phyloP scores from a whole-genome alignment of 2,888 invertebrate genomes.

The Steinernema hermaphroditum region DNA sequence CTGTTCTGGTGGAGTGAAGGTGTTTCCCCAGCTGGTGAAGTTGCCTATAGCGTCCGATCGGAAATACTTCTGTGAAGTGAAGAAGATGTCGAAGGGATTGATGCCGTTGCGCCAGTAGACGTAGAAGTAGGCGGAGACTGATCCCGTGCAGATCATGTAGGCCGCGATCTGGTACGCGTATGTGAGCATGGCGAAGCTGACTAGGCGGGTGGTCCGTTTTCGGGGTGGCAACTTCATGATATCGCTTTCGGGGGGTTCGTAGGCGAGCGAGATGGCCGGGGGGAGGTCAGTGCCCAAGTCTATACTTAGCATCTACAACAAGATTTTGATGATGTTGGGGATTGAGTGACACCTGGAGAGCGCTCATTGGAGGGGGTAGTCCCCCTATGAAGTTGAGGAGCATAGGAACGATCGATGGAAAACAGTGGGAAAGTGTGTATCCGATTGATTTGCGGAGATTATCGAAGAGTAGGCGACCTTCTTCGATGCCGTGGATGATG shows the following conservation, averaged over 20 bases:
- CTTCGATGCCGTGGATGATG: slow-evolving; percentile 47
- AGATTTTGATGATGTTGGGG: background rate
- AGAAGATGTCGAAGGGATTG: slow-evolving; percentile 38
- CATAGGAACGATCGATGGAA: slow-evolving; percentile 33
- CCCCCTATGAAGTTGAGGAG: slow-evolving; percentile 47
- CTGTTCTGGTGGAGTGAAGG: slow-evolving; percentile 31
- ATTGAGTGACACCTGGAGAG: slow-evolving; percentile 42
- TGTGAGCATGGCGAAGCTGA: slow-evolving; percentile 41
- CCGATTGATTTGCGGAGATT: slow-evolving; percentile 50
- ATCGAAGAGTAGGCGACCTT: slow-evolving; percentile 48
- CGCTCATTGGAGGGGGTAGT: slow-evolving; percentile 43
- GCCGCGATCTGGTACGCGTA: slow-evolving; percentile 39
- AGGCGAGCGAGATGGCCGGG: slow-evolving; percentile 35
- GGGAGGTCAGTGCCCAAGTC: slow-evolving; percentile 37
- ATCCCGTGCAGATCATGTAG: slow-evolving; percentile 32
- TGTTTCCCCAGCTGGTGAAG: slow-evolving; percentile 36
- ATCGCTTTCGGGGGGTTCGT: slow-evolving; percentile 37
- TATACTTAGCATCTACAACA: slow-evolving; percentile 33
- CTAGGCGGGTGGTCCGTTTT: slow-evolving; percentile 30
- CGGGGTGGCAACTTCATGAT: slow-evolving; percentile 39
- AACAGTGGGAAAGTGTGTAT: slow-evolving; percentile 38
- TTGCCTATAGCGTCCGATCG: slow-evolving; percentile 38
- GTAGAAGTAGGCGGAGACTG: slow-evolving; percentile 30
- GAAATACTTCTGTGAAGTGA: slow-evolving; percentile 37
- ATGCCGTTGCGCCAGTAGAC: slow-evolving; percentile 35